Percentiles rank a stretch among this genome's conserved stretches.
Conservation (phyloP, 2,113 vertebrate genomes). For the Tauraco erythrolophus region DNA sequence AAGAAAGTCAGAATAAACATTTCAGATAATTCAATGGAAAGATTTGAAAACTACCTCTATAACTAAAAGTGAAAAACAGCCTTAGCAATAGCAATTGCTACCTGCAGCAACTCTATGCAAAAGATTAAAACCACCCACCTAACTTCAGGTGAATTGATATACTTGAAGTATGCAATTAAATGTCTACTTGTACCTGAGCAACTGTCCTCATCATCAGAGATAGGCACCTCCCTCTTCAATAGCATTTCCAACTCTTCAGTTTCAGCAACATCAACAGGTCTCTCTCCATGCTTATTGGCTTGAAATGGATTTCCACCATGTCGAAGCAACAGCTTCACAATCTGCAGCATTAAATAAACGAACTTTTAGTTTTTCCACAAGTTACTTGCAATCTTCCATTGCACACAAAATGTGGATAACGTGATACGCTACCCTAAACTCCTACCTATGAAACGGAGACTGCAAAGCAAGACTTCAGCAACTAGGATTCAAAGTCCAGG, state of each 20-base stretch:
- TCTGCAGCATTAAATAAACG: constrained; percentile 77
- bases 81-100: neutral
- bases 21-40: neutral
- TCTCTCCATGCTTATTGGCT: constrained; percentile 94
- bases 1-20: neutral
- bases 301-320: constrained; percentile 97
- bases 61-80: neutral
- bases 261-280: constrained; percentile 96
- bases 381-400: neutral
- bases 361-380: neutral
- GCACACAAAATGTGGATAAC: fast-evolving
- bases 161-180: neutral
- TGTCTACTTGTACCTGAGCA: constrained; percentile 84
- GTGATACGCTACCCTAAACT: neutral
- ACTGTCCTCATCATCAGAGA: constrained; percentile 93
- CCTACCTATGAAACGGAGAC: neutral
- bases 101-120: neutral
- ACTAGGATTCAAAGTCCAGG: neutral
- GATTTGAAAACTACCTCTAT: neutral
- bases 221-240: constrained; percentile 88
- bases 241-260: constrained; percentile 94
- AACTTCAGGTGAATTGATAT: neutral
- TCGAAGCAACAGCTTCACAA: constrained; percentile 94
- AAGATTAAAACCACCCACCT: neutral
- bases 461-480: neutral